phyloP scores from a whole-genome alignment of 2,113 vertebrate genomes.

The Nanorana parkeri region DNA sequence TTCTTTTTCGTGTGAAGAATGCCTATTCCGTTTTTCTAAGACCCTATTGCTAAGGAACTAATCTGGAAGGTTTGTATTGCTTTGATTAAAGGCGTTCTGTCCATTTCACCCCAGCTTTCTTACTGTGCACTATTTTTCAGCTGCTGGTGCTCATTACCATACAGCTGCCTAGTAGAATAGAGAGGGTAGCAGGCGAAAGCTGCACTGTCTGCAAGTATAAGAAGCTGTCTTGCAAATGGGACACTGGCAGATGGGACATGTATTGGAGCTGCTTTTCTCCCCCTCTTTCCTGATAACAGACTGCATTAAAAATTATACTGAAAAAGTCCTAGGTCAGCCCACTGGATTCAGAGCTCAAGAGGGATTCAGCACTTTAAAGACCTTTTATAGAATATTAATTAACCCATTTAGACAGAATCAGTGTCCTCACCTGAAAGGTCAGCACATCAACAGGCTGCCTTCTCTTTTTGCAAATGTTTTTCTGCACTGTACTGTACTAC shows the following conservation, averaged over 20 bases:
- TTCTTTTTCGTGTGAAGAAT: no score
- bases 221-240: constrained; percentile 80
- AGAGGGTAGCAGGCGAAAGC: constrained; percentile 81
- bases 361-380: constrained; percentile 75
- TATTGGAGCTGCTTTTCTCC: constrained; percentile 82
- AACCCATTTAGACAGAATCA: constrained; percentile 55
- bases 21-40: neutral
- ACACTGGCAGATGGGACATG: constrained; percentile 89
- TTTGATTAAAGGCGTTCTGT: constrained; percentile 85
- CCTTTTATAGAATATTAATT: constrained; percentile 76
- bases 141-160: constrained; percentile 94
- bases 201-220: constrained; percentile 79
- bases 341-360: constrained; percentile 77
- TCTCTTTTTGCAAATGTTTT: neutral
- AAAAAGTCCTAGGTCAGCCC: constrained; percentile 83
- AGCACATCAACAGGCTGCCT: neutral
- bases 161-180: constrained; percentile 94
- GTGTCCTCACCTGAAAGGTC: neutral
- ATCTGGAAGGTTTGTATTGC: constrained; percentile 89
- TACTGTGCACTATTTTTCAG: constrained; percentile 85
- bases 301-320: constrained; percentile 82
- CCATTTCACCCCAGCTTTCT: constrained; percentile 83
- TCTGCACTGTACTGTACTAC: neutral
- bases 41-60: constrained; percentile 4
- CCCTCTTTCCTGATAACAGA: constrained; percentile 71